phyloP scores from a whole-genome alignment of 2,888 invertebrate species.

The Caenorhabditis angaria region DNA sequence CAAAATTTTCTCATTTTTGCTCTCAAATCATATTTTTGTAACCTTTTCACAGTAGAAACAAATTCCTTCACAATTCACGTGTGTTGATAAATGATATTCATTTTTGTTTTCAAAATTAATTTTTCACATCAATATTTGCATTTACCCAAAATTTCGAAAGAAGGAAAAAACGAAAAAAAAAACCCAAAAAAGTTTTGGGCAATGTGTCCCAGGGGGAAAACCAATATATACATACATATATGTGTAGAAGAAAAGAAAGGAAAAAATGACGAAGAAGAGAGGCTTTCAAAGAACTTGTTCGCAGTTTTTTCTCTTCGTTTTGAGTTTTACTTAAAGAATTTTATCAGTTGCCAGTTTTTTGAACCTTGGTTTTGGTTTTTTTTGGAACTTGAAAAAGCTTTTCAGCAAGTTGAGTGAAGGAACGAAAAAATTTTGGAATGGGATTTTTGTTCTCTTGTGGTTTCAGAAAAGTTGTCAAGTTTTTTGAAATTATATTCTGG shows the following conservation, averaged over 20 bases:
- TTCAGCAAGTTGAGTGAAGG: no score
- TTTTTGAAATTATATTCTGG: no score
- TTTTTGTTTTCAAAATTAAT: neutral
- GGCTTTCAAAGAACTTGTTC: neutral
- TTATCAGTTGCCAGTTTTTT: no score
- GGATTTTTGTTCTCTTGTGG: no score
- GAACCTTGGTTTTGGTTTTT: no score
- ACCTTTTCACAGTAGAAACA: neutral
- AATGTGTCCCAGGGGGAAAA: neutral
- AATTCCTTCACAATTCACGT: neutral
- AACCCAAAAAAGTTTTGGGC: neutral
- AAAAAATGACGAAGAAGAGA: slow-evolving; percentile 1
- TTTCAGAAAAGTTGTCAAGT: no score
- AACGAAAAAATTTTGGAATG: no score
- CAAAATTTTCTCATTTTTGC: neutral
- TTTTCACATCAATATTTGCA: neutral
- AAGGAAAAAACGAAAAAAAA: neutral
- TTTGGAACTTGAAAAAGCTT: no score
- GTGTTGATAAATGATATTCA: neutral
- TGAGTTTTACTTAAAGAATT: no score
- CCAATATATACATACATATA: neutral
- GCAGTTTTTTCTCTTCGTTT: neutral
- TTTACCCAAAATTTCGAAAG: neutral
- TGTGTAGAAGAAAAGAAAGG: no score
- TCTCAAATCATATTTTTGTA: neutral